Percentiles rank a stretch among this genome's conserved stretches.
Evolutionary conservation across 2,797 vertebrate genomes (phyloP).

Genomic region (Neosalanx taihuensis): DNA sequence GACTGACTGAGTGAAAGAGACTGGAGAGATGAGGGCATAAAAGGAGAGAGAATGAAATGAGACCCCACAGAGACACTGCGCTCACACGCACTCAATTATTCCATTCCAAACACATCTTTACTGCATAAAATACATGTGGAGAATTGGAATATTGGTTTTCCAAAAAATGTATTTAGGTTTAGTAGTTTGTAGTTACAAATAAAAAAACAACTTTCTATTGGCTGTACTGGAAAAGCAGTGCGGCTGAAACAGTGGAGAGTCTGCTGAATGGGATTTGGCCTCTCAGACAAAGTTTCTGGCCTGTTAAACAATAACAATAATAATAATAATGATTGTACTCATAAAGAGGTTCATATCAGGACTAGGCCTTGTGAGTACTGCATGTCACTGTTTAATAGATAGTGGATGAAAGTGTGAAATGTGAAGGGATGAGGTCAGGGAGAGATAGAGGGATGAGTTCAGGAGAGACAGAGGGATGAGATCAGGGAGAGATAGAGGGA

Average conservation of each 20-base stretch:
- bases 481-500: too few relatives aligned
- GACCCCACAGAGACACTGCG: not conserved
- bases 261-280: not conserved
- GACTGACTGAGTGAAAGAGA: conserved; percentile 8
- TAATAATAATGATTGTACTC: too few relatives aligned
- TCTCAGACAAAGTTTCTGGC: not conserved
- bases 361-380: not conserved
- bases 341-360: not conserved
- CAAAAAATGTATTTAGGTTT: not conserved
- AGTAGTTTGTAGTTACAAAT: not conserved
- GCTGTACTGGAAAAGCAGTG: too few relatives aligned
- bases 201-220: not conserved
- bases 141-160: too few relatives aligned
- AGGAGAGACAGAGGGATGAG: too few relatives aligned
- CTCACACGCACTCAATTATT: not conserved
- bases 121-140: too few relatives aligned
- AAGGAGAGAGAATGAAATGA: conserved; percentile 13
- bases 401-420: conserved; percentile 7
- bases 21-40: conserved; percentile 10
- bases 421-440: too few relatives aligned
- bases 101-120: not conserved
- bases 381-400: not conserved
- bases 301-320: too few relatives aligned
- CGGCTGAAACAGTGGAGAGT: too few relatives aligned
- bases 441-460: not conserved